Evolutionary conservation across 2,113 vertebrate genomes (phyloP).

Genomic region (Danionella cerebrum): DNA sequence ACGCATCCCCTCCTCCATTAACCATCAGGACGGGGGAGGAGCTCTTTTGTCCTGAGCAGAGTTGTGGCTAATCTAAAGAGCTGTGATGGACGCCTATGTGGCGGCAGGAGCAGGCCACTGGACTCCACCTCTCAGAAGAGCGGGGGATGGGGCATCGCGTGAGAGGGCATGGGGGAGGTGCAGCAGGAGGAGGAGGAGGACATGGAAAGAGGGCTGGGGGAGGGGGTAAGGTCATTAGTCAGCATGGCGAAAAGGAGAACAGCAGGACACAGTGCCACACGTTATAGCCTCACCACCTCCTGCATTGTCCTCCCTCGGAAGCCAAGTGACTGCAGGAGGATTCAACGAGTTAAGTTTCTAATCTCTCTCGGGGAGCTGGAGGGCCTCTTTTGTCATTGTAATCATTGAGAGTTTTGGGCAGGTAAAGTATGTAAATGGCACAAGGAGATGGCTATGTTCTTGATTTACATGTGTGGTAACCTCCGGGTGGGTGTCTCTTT

Average conservation of each 20-base stretch:
- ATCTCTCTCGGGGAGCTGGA: slow-evolving; percentile 13
- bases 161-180: slow-evolving; percentile 13
- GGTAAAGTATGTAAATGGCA: slow-evolving; percentile 19
- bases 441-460: not conserved
- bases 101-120: slow-evolving; percentile 24
- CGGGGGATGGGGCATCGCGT: slow-evolving; percentile 31
- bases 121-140: slow-evolving; percentile 33
- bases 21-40: slow-evolving; percentile 6
- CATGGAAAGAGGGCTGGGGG: not conserved
- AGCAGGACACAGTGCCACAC: slow-evolving; percentile 29
- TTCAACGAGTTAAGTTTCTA: slow-evolving; percentile 20
- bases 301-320: slow-evolving; percentile 22
- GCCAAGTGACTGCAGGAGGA: slow-evolving; percentile 25
- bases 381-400: slow-evolving; percentile 22
- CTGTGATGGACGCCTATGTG: slow-evolving; percentile 42
- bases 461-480: not conserved
- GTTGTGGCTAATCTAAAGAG: slow-evolving; percentile 57
- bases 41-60: slow-evolving; percentile 45
- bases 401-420: slow-evolving; percentile 15
- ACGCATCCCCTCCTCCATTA: slow-evolving; percentile 39
- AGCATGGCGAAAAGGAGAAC: slow-evolving; percentile 43
- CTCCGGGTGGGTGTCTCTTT: not conserved
- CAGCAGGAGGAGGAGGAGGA: slow-evolving; percentile 8
- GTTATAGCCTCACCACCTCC: slow-evolving; percentile 27
- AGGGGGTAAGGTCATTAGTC: slow-evolving; percentile 48